Evolutionary conservation across 2,113 vertebrate genomes (phyloP), one percentile per base, ranked within the genome.

Genomic region (Phrynosoma blainvillii): DNA sequence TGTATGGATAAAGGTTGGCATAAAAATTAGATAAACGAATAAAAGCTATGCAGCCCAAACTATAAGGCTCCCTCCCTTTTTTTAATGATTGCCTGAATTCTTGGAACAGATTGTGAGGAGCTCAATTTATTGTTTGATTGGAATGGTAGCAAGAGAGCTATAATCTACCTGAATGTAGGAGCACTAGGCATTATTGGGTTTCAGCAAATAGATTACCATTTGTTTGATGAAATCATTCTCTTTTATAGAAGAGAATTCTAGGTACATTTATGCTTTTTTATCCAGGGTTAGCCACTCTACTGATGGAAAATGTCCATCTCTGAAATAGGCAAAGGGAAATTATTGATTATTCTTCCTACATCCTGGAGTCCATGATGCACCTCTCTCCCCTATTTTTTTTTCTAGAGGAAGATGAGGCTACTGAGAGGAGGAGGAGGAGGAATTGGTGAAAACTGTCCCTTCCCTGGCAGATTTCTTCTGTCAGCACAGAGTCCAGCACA

Each of bases 111-210:
- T 54, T 32, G 42, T 7, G 5, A 6, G 10, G 18, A 32, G 68
- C 21, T 54, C 68, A n/a, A 84, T 84, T n/a, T 71, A 84, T 32
- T 73, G 2, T 84, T 21, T 56, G 30, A 54, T 18, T 73, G 27
- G 42, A 71, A 71, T 84, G 42, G 73, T 10, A 54, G 42, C 82
- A 54, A 54, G 27, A 36, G 42, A 71, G 27, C 30, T 54, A 8
- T 30, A 83, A 54, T 71, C 68, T 71, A 32, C 14, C 16, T 71
- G 82, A 84, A 84, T 54, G 42, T 2, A 52, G 27, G 30, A 52
- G 82, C 42, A 73, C 66, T 84, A 71, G 42, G 73, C 66, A 73
- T 73, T 21, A 84, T 32, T 84, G 66, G 27, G 71, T 84, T 84
- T 32, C 27, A 84, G 66, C 8, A 71, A 52, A 54, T 32, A 47